phyloP scores from a whole-genome alignment of 2,888 invertebrate genomes.

The Drosophila pseudotakahashii region DNA sequence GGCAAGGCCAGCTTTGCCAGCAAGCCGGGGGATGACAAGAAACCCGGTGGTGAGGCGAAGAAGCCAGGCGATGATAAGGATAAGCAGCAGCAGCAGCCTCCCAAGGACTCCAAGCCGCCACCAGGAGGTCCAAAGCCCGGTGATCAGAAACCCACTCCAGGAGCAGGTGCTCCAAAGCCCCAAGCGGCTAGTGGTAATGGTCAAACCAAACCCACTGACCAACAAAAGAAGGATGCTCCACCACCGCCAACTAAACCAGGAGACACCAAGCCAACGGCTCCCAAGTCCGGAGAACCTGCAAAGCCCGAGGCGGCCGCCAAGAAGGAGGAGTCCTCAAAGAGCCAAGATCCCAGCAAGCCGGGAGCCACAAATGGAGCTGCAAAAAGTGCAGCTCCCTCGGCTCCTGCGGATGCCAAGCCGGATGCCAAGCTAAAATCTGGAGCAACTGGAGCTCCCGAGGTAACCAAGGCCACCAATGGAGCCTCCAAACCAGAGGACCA shows the following conservation, averaged over 20 bases:
- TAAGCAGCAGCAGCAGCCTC: constrained; percentile 17
- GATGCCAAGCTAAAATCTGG: constrained; percentile 75
- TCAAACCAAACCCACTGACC: constrained; percentile 56
- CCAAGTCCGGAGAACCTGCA: constrained; percentile 72
- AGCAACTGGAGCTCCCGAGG: constrained; percentile 59
- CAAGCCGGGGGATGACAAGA: constrained; percentile 36
- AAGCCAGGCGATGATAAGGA: constrained; percentile 46
- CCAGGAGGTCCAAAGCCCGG: constrained; percentile 48
- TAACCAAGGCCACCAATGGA: constrained; percentile 70
- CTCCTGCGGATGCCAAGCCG: constrained; percentile 74
- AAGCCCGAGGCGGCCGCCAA: constrained; percentile 81
- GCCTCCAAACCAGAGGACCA: constrained; percentile 64
- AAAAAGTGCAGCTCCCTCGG: constrained; percentile 75
- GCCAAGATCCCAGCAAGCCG: constrained; percentile 69
- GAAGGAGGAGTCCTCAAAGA: constrained; percentile 75
- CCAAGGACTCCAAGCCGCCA: constrained; percentile 28
- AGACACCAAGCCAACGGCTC: constrained; percentile 77
- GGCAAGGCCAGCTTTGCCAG: neutral
- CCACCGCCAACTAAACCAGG: constrained; percentile 75
- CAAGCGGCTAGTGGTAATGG: constrained; percentile 16
- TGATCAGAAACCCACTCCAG: constrained; percentile 56
- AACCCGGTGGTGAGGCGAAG: constrained; percentile 38
- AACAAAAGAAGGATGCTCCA: constrained; percentile 69
- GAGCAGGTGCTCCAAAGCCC: constrained; percentile 46
- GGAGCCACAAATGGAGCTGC: constrained; percentile 83